Base-by-base conservation (phyloP, 92 coral and sea anemone species). In the Palythoa grandis region DNA sequence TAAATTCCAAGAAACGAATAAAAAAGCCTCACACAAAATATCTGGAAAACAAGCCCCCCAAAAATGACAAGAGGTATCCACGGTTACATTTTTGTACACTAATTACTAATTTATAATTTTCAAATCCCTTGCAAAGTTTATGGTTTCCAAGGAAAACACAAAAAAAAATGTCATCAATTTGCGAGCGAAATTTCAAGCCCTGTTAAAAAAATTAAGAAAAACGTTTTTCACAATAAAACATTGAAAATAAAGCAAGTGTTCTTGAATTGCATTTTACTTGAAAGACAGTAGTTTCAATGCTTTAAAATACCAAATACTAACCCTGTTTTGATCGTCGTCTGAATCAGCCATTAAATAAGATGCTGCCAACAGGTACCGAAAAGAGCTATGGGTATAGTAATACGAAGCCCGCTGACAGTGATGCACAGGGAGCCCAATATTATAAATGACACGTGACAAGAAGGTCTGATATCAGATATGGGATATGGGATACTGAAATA, bases 241-340 rank as follows among this genome's bases (percentile, higher is more conserved):
- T 12, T 63, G 65, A 66, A 67, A 74, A 89, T 76, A 83, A 79
- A 77, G 82, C 80, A 57, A 72, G 7, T 40, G 67, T 43, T 52
- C 0, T 10, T 66, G 47, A 12, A 19, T 54, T n/a, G 24, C 35
- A 38, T 47, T 53, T 13, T 1, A 38, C 65, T 78, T n/a, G 2
- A 19, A 54, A 15, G 2, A 17, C 35, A 3, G 47, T 19, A 20
- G n/a, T 50, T 61, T 6, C 0, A 7, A 61, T 48, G 50, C 58
- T 11, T 60, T 22, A 84, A 72, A 61, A 47, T 23, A 7, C 35
- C 29, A 20, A 65, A 73, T 86, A 93, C 89, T 70, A 86, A 96
- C 98, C 97, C 92, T 94, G 63, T 91, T 92, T 88, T 93, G 89
- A 69, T 96, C 98, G 90, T 96, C 94, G 90, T 96, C 98, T 23